Base-by-base conservation (phyloP, 2,888 invertebrate genomes). In the Opisthograptis luteolata region DNA sequence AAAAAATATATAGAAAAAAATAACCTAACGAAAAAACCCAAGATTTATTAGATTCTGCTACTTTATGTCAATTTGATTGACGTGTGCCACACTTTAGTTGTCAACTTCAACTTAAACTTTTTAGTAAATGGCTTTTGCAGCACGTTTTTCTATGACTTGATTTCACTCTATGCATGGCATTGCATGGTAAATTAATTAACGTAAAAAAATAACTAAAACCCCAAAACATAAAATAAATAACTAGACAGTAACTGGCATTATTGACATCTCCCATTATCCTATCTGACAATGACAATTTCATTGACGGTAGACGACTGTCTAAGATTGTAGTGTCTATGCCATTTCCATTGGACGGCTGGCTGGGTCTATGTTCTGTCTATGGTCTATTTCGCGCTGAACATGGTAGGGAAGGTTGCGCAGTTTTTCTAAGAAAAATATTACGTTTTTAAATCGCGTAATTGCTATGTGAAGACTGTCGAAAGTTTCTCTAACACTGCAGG, bases 381-480 rank as follows among this genome's bases (percentile, higher is more conserved):
- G 54, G 36, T 61, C 61, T 82, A 84, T 84, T 76, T 64, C 65
- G 72, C 70, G 66, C 71, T 73, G 73, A 75, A 64, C 68, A 74
- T 79, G 74, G 52, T 64, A 56, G 65, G 70, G 73, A 65, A 64
- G 66, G 79, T 70, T 67, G 62, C 55, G 73, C 64, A 69, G 67
- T 69, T 69, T 48, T 68, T 59, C 57, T 41, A 43, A 58, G 37
- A 66, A 73, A 67, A 64, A 58, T 68, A 71, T 74, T 77, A 65
- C 73, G 76, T 78, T 58, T 66, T 62, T 50, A 49, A n/a, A 49
- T 51, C 39, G 60, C 70, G 70, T 69, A 73, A 77, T 68, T 75
- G 79, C 60, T 73, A 83, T 81, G 79, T 69, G 68, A 72, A 57
- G 60, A 64, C 60, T 55, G 45, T 58, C 60, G 44, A 68, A 73